Percentiles rank a stretch among this genome's conserved stretches.
phyloP scores from a whole-genome alignment of 2,888 invertebrate genomes.

The Melanchra persicariae region DNA sequence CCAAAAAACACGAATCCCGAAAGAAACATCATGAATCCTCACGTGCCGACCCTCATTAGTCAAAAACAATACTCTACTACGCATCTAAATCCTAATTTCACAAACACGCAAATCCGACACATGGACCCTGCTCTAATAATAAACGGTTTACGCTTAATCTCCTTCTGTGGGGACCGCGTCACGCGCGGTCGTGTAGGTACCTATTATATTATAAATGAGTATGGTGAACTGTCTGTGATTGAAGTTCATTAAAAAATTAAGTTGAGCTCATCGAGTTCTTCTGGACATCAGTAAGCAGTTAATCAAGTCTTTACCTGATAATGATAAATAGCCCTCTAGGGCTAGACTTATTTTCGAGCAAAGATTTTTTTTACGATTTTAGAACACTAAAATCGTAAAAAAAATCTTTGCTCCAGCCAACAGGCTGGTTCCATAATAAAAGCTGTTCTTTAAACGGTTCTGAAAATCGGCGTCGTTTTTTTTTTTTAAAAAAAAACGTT shows the following conservation, averaged over 20 bases:
- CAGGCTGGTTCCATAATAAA: too few relatives aligned
- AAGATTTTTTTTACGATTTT: too few relatives aligned
- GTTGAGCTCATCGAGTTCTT: too few relatives aligned
- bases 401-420: too few relatives aligned
- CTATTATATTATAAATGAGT: conserved; percentile 42
- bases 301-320: too few relatives aligned
- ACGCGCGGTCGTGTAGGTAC: conserved; percentile 69
- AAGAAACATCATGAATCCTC: background rate
- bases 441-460: too few relatives aligned
- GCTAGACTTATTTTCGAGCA: too few relatives aligned
- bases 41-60: conserved; percentile 20
- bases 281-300: too few relatives aligned
- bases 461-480: too few relatives aligned
- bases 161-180: conserved; percentile 69
- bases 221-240: conserved; percentile 24
- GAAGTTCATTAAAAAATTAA: conserved; percentile 3
- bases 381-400: too few relatives aligned
- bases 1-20: background rate
- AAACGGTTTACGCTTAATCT: conserved; percentile 78
- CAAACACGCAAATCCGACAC: conserved; percentile 74
- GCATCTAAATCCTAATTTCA: conserved; percentile 63
- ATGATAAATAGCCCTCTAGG: too few relatives aligned
- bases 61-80: conserved; percentile 25
- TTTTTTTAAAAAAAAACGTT: too few relatives aligned
- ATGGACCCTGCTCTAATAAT: conserved; percentile 73